Evolutionary conservation across 2,113 vertebrate species (phyloP), one percentile per base, ranked within the genome.

Genomic region (Sylvilagus bachmani): DNA sequence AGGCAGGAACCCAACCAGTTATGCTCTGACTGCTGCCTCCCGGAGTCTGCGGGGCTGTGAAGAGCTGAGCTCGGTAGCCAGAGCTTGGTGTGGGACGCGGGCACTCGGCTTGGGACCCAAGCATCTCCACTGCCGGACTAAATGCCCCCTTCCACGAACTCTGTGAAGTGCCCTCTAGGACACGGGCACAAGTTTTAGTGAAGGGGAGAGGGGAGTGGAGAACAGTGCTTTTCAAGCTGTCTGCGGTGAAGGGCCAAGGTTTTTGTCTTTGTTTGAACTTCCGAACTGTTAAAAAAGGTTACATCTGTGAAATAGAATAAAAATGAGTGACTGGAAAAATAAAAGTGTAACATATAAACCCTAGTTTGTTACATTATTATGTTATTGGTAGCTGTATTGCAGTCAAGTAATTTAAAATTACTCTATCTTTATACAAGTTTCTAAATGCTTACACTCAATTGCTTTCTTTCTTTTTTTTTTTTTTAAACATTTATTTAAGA

Each of bases 221-320:
- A 61, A 14, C 31, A 70, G 61, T 86, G 66, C 24, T 82, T 61
- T 49, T 69, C 25, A 70, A 55, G 73, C 9, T 49, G 6, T 44
- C 73, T 44, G 9, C 61, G 13, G 74, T 19, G 24, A 86, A 69
- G 51, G 7, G n/a, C 33, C 69, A 36, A 19, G 22, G 51, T 86
- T 74, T 8, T 44, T 85, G 78, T 71, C 33, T 14, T 66, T 33
- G 36, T 69, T n/a, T 73, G 22, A 44, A 75, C 44, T 49, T 44
- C 38, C 73, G 27, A 27, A 13, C 24, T 75, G 24, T 49, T 75
- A 75, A 44, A 44, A 44, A 44, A 24, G 44, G 25, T 70, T 85
- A 75, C 62, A 77, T 90, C 73, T 71, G 51, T 78, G 77, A 89
- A 94, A 61, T 33, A 51, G 78, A 93, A 53, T 74, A 66, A 73